These are phyloP conservation scores for Habrosyne pyritoides DNA, from an alignment of 2,888 invertebrate species.

Conservation along the genomic window DNA sequence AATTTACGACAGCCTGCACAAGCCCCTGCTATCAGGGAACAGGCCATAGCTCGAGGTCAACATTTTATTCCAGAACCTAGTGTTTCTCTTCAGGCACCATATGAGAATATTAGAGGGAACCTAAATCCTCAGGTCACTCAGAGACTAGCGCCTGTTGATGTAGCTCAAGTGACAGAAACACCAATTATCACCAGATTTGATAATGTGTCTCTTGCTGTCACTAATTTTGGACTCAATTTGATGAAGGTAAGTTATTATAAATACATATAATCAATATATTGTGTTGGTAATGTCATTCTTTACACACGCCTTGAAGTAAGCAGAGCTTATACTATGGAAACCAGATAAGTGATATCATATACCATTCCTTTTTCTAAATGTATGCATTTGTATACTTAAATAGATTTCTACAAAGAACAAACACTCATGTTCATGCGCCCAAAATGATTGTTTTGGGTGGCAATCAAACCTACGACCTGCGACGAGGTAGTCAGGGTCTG, in stretches of 20 bases:
- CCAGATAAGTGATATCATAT: too few relatives aligned
- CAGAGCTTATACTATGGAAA: too few relatives aligned
- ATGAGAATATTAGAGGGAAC: background rate
- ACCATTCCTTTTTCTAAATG: too few relatives aligned
- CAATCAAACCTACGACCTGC: too few relatives aligned
- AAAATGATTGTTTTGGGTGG: too few relatives aligned
- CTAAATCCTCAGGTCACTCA: slow-evolving; percentile 9
- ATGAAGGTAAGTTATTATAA: slow-evolving; percentile 59
- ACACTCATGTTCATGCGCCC: too few relatives aligned
- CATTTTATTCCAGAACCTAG: slow-evolving; percentile 10
- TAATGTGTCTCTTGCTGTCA: slow-evolving; percentile 44
- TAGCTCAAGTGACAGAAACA: slow-evolving; percentile 3
- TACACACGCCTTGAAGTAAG: too few relatives aligned
- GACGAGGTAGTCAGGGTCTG: too few relatives aligned
- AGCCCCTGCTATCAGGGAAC: background rate
- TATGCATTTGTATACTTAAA: too few relatives aligned
- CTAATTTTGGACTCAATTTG: slow-evolving; percentile 57
- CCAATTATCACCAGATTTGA: slow-evolving; percentile 8
- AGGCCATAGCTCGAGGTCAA: background rate
- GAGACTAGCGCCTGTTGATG: background rate
- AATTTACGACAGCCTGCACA: slow-evolving; percentile 5
- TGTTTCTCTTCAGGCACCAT: slow-evolving; percentile 15
- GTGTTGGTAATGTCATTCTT: too few relatives aligned
- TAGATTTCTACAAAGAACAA: too few relatives aligned
- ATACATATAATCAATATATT: too few relatives aligned